Evolutionary conservation across 2,888 invertebrate species (phyloP), one percentile per base, ranked within the genome.

Genomic region (Leptopilina syphax): DNA sequence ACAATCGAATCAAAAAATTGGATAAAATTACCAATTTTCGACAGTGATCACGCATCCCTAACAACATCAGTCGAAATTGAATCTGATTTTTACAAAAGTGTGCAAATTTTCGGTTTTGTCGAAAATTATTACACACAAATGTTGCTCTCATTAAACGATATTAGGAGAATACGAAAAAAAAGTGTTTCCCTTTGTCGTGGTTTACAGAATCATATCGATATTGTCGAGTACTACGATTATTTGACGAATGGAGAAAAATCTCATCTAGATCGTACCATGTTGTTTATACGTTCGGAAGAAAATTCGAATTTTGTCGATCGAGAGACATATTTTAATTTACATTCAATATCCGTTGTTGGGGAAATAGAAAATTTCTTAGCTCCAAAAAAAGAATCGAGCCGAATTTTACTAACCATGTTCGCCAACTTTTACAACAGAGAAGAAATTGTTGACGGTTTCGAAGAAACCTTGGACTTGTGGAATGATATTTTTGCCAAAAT

Each of bases 111-210:
- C 63, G 63, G 18, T 63, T 63, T 63, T 24, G 24, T 63, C 24
- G 63, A 63, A 63, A 63, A 63, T 63, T 63, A 63, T 24, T 63
- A 63, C 9, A 63, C 63, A 63, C 63, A 63, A 63, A 63, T 63
- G 63, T 63, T 63, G 8, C 24, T 63, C 7, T 63, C 63, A 8
- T 0, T 24, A 8, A 24, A 63, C 6, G 63, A 63, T 9, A 63
- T 63, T 18, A 24, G 2, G 6, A 24, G n/a, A 1, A 63, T 63
- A 18, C 1, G 6, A 4, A n/a, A 63, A 24, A 24, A 63, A 3
- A 63, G 63, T 7, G 7, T 63, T 1, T 63, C 18, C 9, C 63
- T 24, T 4, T 34, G 3, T 34, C 34, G 34, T 9, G 63, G 63
- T 63, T 24, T 63, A 63, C 63, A 63, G n/a, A 63, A 63, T 63